Percentiles rank a stretch among this genome's conserved stretches.
phyloP scores from a whole-genome alignment of 2,113 vertebrate species.

The Pituophis catenifer region DNA sequence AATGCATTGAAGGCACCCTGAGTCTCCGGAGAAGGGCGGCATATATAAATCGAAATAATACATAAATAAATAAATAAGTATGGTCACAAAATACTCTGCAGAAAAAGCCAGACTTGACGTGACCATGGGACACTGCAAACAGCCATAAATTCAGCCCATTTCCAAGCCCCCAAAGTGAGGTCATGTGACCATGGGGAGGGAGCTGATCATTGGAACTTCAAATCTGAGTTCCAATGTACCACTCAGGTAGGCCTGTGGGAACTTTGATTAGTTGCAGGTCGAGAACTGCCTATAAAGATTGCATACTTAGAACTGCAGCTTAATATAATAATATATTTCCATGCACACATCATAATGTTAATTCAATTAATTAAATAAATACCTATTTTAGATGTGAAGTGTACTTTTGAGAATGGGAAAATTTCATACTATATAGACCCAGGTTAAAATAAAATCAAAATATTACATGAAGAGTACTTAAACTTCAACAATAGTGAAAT shows the following conservation, averaged over 20 bases:
- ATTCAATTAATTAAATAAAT: background rate
- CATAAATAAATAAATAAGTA: too few species aligned
- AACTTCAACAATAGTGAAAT: background rate
- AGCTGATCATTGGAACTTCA: background rate
- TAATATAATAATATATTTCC: background rate
- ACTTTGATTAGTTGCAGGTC: background rate
- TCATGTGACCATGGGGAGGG: background rate
- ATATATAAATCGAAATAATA: too few species aligned
- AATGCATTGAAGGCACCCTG: too few species aligned
- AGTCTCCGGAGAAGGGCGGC: too few species aligned
- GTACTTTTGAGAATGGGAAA: background rate
- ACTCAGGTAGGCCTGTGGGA: background rate
- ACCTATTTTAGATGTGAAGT: background rate
- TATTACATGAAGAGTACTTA: background rate
- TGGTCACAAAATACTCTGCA: background rate
- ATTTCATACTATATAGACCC: background rate
- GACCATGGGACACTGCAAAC: background rate
- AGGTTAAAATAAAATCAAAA: background rate
- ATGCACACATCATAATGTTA: background rate
- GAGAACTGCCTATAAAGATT: background rate
- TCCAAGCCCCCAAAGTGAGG: background rate
- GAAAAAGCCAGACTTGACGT: background rate
- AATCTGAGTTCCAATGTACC: background rate
- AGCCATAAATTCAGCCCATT: background rate
- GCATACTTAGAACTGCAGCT: background rate